Conservation (phyloP, 2,113 vertebrate species). For the Coryphaenoides rupestris region DNA sequence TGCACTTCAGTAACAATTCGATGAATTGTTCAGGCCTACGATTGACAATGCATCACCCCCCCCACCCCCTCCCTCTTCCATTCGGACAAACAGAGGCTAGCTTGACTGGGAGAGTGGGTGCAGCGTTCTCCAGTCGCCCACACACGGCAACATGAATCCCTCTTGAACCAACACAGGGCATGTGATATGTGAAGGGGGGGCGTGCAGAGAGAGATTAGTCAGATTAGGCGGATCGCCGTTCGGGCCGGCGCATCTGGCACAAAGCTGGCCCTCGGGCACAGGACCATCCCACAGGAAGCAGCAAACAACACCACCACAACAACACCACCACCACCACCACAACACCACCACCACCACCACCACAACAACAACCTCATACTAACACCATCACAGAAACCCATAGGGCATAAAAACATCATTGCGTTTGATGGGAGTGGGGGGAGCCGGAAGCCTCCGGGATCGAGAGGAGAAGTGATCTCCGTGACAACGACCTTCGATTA, state of each 20-base stretch:
- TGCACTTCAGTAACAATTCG: too few species aligned
- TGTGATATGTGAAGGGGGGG: conserved; percentile 30
- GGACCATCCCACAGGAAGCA: conserved; percentile 39
- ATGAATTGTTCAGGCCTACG: too few species aligned
- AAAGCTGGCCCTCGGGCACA: conserved; percentile 47
- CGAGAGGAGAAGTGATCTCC: conserved; percentile 36
- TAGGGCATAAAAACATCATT: too few species aligned
- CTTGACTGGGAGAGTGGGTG: too few species aligned
- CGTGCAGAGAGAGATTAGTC: conserved; percentile 45
- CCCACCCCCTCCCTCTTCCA: too few species aligned
- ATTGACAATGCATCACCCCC: conserved; percentile 1
- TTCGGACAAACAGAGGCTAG: too few species aligned
- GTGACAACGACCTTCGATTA: conserved; percentile 24
- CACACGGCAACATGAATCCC: conserved; percentile 4
- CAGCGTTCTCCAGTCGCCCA: background rate
- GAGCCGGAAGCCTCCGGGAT: conserved; percentile 41
- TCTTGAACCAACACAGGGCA: conserved; percentile 31
- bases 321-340: too few species aligned
- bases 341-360: too few species aligned
- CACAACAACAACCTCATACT: conserved; percentile 12
- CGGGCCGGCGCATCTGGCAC: conserved; percentile 48
- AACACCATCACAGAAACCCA: background rate
- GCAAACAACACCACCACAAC: background rate
- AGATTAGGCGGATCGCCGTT: conserved; percentile 51
- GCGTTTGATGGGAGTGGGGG: conserved; percentile 15